These are phyloP conservation scores for Meloidogyne exigua DNA, from an alignment of 1,140 invertebrate species.

Conservation along the genomic window DNA sequence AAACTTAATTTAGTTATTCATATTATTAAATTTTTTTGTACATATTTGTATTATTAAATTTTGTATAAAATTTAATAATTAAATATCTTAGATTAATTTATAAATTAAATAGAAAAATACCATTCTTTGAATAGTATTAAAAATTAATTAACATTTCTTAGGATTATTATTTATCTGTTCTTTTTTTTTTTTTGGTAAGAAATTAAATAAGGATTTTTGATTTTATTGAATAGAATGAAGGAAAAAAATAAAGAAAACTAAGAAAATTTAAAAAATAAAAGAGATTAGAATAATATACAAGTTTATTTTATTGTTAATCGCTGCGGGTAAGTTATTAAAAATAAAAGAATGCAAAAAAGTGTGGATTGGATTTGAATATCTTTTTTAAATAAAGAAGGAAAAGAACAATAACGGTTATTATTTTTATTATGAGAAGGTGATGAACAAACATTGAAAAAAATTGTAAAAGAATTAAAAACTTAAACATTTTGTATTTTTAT, in stretches of 20 bases:
- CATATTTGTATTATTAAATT: too few relatives aligned
- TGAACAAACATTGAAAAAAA: background rate
- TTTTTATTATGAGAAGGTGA: background rate
- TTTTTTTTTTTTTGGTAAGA: too few relatives aligned
- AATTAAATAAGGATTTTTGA: background rate
- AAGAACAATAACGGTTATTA: background rate
- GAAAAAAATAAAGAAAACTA: background rate
- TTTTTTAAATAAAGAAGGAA: background rate
- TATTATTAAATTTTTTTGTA: too few relatives aligned
- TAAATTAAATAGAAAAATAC: too few relatives aligned
- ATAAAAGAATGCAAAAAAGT: background rate
- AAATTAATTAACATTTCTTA: too few relatives aligned
- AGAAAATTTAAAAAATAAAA: background rate
- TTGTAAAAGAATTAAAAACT: too few relatives aligned
- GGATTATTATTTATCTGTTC: too few relatives aligned
- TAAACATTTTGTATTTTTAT: too few relatives aligned
- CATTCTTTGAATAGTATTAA: too few relatives aligned
- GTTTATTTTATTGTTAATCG: background rate
- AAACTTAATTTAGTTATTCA: too few relatives aligned
- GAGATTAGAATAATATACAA: background rate
- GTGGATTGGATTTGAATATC: conserved; percentile 9
- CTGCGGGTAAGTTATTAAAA: background rate
- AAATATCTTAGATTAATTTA: too few relatives aligned
- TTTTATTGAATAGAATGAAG: background rate
- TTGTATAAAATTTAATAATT: too few relatives aligned